These are phyloP conservation scores for Nycticryphes semicollaris DNA, from an alignment of 2,113 vertebrate species.

Conservation along the genomic window DNA sequence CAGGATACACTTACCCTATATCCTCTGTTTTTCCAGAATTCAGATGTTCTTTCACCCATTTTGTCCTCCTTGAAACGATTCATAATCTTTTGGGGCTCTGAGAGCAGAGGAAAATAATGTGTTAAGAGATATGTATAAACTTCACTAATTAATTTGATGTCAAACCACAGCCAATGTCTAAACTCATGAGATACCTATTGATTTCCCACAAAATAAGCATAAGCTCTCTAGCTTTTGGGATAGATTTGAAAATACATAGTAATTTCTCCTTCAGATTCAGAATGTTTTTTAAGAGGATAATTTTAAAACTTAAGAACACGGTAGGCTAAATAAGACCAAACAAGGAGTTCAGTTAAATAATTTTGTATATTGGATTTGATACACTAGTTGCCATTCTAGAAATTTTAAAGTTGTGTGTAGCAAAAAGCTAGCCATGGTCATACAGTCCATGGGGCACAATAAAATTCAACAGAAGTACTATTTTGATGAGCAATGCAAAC, in stretches of 20 bases:
- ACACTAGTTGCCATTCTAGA: not conserved
- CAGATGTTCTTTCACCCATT: not conserved
- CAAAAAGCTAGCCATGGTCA: not conserved
- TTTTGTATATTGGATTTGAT: not conserved
- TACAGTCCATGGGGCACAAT: not conserved
- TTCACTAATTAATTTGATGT: not conserved
- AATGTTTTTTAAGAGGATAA: not conserved
- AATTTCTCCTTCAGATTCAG: not conserved
- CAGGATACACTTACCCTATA: not conserved
- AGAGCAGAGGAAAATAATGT: not conserved
- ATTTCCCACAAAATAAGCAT: not conserved
- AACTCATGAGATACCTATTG: not conserved
- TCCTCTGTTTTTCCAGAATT: not conserved
- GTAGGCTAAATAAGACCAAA: not conserved
- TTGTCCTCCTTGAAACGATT: not conserved
- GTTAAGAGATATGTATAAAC: not conserved
- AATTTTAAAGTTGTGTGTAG: not conserved
- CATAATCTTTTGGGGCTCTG: not conserved
- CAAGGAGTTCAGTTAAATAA: not conserved
- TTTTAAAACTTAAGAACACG: not conserved
- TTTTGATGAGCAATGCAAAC: not conserved
- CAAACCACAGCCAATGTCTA: not conserved
- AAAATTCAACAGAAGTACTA: not conserved
- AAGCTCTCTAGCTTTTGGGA: not conserved
- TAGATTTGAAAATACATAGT: not conserved